Percentiles rank a stretch among this genome's conserved stretches.
Evolutionary conservation across 2,888 invertebrate species (phyloP).

Genomic region (Microplitis manilae): DNA sequence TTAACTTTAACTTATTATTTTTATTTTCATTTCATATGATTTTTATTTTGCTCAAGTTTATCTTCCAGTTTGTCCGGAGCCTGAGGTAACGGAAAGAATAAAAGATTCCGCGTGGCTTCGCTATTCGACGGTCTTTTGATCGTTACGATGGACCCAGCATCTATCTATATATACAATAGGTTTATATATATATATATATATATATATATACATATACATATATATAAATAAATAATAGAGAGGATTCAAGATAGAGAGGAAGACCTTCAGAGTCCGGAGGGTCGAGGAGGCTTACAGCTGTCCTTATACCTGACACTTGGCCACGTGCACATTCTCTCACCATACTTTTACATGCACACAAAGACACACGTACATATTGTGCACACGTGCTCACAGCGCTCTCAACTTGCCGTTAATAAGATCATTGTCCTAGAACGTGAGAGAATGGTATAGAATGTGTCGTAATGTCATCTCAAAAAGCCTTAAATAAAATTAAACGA

Average conservation of each 20-base stretch:
- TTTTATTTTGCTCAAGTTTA: neutral
- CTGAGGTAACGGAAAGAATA: neutral
- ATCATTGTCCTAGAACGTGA: slow-evolving; percentile 38
- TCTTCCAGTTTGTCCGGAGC: neutral
- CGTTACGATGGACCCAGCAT: neutral
- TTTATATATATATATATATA: neutral
- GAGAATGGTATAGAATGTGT: neutral
- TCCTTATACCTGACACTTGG: slow-evolving; percentile 34
- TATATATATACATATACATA: neutral
- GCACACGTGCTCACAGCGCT: slow-evolving; percentile 29
- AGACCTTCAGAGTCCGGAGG: slow-evolving; percentile 15
- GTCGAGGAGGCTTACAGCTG: slow-evolving; percentile 5
- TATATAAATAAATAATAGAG: neutral
- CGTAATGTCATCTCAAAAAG: neutral
- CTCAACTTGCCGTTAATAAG: slow-evolving; percentile 32
- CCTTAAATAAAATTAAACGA: neutral
- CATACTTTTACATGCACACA: neutral
- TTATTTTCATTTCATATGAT: neutral
- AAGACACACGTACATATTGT: slow-evolving; percentile 1
- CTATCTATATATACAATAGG: neutral
- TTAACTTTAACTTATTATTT: neutral
- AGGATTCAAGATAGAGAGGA: neutral
- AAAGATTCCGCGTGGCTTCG: neutral
- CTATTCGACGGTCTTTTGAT: neutral
- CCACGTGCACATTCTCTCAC: slow-evolving; percentile 29